Conservation (phyloP, 2,888 invertebrate species). For the Noctua comes region DNA sequence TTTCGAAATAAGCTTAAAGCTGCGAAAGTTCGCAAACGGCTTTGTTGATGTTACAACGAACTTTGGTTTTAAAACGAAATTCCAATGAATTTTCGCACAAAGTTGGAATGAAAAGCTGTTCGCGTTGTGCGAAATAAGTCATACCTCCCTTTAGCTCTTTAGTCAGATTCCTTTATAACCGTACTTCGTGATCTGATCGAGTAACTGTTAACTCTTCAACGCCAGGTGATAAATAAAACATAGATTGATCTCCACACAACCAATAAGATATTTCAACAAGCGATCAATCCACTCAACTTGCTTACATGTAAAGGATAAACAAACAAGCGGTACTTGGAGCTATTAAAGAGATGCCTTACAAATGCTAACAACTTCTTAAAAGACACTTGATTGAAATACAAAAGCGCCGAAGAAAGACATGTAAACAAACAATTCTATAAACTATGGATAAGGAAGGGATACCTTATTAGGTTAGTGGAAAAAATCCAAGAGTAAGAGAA, state of each 20-base stretch:
- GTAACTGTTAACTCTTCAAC: slow-evolving; percentile 6
- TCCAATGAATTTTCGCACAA: slow-evolving; percentile 32
- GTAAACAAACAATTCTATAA: slow-evolving; percentile 40
- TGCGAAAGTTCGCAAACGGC: slow-evolving; percentile 47
- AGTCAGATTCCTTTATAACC: not conserved
- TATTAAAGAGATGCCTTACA: slow-evolving; percentile 42
- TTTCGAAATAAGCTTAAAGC: slow-evolving; percentile 56
- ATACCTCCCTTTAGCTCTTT: slow-evolving; percentile 9
- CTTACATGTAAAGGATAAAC: slow-evolving; percentile 15
- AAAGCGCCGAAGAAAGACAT: slow-evolving; percentile 38
- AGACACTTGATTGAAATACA: slow-evolving; percentile 39
- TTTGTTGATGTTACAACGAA: slow-evolving; percentile 34
- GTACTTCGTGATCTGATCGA: not conserved
- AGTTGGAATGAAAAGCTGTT: slow-evolving; percentile 21
- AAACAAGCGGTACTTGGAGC: slow-evolving; percentile 31
- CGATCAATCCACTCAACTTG: slow-evolving; percentile 19
- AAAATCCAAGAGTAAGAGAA: slow-evolving; percentile 49
- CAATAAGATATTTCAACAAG: slow-evolving; percentile 28
- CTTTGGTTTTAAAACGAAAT: slow-evolving; percentile 53
- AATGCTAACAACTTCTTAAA: slow-evolving; percentile 46
- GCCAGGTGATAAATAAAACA: slow-evolving; percentile 16
- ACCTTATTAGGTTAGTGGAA: slow-evolving; percentile 49
- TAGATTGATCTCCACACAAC: not conserved
- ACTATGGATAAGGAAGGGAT: slow-evolving; percentile 1
- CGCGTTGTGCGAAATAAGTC: slow-evolving; percentile 14